phyloP scores from a whole-genome alignment of 1,140 invertebrate species.

The Macrobrachium rosenbergii region DNA sequence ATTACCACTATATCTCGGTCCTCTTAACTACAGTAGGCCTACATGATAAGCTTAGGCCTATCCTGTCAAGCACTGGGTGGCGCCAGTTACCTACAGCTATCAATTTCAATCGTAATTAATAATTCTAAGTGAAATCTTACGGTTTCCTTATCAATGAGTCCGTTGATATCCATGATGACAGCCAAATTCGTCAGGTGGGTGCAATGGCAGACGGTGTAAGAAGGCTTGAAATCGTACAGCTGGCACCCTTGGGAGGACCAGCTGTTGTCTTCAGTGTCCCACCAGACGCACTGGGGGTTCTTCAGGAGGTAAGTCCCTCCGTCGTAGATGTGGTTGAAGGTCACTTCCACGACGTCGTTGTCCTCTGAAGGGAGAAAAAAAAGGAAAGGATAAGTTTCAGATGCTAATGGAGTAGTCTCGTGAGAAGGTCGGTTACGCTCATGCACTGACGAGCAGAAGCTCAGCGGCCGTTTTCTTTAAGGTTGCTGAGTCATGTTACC shows the following conservation, averaged over 20 bases:
- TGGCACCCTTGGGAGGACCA: conserved; percentile 10
- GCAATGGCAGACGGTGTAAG: conserved; percentile 43
- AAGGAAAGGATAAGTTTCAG: too few relatives aligned
- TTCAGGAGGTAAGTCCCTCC: neutral
- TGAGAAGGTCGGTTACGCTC: too few relatives aligned
- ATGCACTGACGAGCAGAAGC: too few relatives aligned
- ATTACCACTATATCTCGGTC: too few relatives aligned
- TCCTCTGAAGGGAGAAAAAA: neutral
- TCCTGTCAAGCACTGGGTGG: too few relatives aligned
- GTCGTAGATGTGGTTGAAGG: neutral
- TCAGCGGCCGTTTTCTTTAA: too few relatives aligned
- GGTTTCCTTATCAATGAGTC: conserved; percentile 30
- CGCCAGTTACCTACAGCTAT: too few relatives aligned
- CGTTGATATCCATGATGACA: conserved; percentile 54
- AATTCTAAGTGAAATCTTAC: neutral
- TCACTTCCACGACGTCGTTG: neutral
- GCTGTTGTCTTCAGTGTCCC: neutral
- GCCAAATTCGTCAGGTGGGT: conserved; percentile 42
- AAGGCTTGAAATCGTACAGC: neutral
- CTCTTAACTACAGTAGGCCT: too few relatives aligned
- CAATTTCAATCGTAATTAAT: too few relatives aligned
- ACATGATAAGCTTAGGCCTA: too few relatives aligned
- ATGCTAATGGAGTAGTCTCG: too few relatives aligned
- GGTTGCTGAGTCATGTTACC: too few relatives aligned
- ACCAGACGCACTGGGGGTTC: conserved; percentile 5